Percentiles rank a stretch among this genome's conserved stretches.
phyloP scores from a whole-genome alignment of 92 coral and sea anemone species.

The Plumapathes pennacea region DNA sequence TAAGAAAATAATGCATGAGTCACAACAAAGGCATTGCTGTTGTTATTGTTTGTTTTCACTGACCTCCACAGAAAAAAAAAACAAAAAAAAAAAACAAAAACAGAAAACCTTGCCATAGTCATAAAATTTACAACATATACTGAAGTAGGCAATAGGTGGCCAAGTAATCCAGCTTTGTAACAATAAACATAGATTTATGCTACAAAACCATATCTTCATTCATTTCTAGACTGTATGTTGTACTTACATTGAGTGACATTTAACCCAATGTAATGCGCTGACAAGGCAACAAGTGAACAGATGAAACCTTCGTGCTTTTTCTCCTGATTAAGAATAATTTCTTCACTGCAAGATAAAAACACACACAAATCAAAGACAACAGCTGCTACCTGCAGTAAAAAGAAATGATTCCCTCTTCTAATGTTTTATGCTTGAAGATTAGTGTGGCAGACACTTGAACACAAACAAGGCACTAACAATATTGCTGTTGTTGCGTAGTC shows the following conservation, averaged over 20 bases:
- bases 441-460: too few species aligned
- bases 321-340: slow-evolving; percentile 48
- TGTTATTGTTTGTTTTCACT: too few species aligned
- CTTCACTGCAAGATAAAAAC: slow-evolving; percentile 44
- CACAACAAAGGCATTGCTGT: too few species aligned
- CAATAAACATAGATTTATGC: not conserved
- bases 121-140: too few species aligned
- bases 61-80: too few species aligned
- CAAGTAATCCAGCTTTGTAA: not conserved
- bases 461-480: too few species aligned
- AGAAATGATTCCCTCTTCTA: too few species aligned
- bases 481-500: too few species aligned
- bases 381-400: not conserved
- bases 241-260: slow-evolving; percentile 86
- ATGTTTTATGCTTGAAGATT: too few species aligned
- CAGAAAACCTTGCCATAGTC: too few species aligned
- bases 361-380: not conserved
- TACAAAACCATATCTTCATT: not conserved
- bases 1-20: too few species aligned
- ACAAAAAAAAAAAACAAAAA: too few species aligned
- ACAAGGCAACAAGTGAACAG: slow-evolving; percentile 77
- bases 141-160: not conserved
- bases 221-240: not conserved
- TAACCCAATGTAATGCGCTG: slow-evolving; percentile 92
- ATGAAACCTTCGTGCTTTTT: slow-evolving; percentile 76